Percentiles rank a stretch among this genome's conserved stretches.
These are phyloP conservation scores for Corynorhinus townsendii DNA, from an alignment of 2,113 vertebrate species.

Conservation along the genomic window DNA sequence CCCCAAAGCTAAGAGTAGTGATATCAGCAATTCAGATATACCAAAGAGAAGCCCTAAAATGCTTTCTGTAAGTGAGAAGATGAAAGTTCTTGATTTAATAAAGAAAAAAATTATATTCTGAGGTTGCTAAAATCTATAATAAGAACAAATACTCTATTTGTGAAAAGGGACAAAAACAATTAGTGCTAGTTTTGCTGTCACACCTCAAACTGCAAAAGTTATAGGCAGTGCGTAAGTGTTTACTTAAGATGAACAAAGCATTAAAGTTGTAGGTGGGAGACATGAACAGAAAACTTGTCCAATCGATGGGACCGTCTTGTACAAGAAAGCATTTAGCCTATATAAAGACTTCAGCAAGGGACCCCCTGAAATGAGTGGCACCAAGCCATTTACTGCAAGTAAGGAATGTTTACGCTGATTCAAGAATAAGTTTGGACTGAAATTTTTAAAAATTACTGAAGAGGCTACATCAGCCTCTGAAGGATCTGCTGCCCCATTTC, in stretches of 20 bases:
- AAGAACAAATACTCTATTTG: background rate
- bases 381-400: background rate
- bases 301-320: no score
- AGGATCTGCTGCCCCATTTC: background rate
- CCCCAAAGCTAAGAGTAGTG: no score
- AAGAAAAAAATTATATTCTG: no score
- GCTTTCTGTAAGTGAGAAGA: no score
- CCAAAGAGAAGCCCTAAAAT: no score
- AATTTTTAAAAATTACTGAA: background rate
- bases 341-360: background rate
- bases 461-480: background rate
- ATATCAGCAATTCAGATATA: no score
- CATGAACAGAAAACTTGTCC: no score
- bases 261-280: background rate
- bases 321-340: background rate
- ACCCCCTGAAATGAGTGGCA: background rate
- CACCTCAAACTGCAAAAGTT: background rate
- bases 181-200: background rate
- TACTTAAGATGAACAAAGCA: background rate
- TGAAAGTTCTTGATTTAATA: no score
- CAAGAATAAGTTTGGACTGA: background rate
- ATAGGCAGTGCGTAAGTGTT: background rate
- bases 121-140: background rate
- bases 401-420: background rate
- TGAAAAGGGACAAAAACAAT: background rate